Evolutionary conservation across 2,888 invertebrate genomes (phyloP), one percentile per base, ranked within the genome.

Genomic region (Acrobasis suavella): DNA sequence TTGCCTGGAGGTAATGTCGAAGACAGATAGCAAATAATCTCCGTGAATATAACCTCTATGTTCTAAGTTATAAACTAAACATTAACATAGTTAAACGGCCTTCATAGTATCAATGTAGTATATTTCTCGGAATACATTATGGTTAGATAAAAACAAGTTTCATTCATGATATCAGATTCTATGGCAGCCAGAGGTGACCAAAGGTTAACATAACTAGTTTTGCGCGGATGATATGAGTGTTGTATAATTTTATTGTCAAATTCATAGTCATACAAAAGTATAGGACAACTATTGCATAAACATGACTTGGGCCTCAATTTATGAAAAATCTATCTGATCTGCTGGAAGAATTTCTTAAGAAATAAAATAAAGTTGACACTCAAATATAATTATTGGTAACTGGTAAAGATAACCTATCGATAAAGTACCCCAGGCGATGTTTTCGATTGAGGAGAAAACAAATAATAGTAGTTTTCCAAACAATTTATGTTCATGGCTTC

Each of bases 381-480:
- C 42, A 42, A 42, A 42, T 42, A 42, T 42, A 42, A 42, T 42
- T 10, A 42, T 14, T 9, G 39, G 10, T 12, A 46, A n/a, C 46
- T n/a, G 46, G 12, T n/a, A 37, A 37, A 54, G 32, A 37, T 15
- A 9, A 37, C 9, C 6, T 12, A 14, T 37, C 37, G 37, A 52
- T 52, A 37, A 54, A 54, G 9, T 38, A 2, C 54, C 54, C 15
- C 54, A 15, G 54, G 54, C 54, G 54, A 54, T 52, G 22, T 10
- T 51, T 51, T 10, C 32, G 1, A 38, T 39, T 15, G 15, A 39
- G 39, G 55, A 55, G 55, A 55, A 55, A 55, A 55, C 55, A 55
- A 54, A 55, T 55, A 55, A 55, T 39, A 39, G n/a, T 16, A 10
- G 10, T 55, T 55, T 55, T 38, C 55, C 55, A 10, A 55, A 55